Percentiles rank a stretch among this genome's conserved stretches.
Evolutionary conservation across 2,797 vertebrate genomes (phyloP).

Genomic region (Alouatta caraya): DNA sequence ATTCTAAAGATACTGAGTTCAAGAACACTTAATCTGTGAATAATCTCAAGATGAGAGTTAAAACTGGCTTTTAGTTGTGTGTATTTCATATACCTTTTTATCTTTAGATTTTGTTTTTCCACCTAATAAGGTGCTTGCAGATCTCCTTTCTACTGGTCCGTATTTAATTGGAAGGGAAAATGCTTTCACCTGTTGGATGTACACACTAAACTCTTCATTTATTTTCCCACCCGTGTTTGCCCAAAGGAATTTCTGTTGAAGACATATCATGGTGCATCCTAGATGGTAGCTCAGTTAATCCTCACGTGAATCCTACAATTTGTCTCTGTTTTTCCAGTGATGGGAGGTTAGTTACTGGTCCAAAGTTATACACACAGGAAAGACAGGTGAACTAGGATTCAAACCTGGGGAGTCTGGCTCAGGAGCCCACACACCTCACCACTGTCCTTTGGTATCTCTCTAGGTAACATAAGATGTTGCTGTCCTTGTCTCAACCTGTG

Average conservation of each 20-base stretch:
- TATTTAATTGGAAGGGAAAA: not conserved
- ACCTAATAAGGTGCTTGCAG: not conserved
- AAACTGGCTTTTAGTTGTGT: not conserved
- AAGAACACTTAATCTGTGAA: not conserved
- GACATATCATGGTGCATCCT: not conserved
- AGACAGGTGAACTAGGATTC: not conserved
- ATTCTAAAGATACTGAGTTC: not conserved
- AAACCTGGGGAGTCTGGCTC: not conserved
- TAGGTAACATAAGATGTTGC: not conserved
- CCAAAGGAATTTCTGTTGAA: not conserved
- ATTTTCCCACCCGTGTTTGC: not conserved
- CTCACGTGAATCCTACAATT: accelerated
- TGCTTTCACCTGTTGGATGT: not conserved
- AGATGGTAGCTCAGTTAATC: not conserved
- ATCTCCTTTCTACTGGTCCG: not conserved
- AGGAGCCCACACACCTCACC: accelerated
- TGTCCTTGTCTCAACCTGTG: slow-evolving; percentile 23
- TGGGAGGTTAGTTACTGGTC: not conserved
- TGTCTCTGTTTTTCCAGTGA: not conserved
- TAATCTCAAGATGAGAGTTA: not conserved
- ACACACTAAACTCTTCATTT: not conserved
- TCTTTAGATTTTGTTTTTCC: not conserved
- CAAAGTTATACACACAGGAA: not conserved
- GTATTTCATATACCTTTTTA: not conserved
- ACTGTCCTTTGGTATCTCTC: not conserved